Conservation (phyloP, 2,797 vertebrate species). For the Benthosema pterotum region DNA sequence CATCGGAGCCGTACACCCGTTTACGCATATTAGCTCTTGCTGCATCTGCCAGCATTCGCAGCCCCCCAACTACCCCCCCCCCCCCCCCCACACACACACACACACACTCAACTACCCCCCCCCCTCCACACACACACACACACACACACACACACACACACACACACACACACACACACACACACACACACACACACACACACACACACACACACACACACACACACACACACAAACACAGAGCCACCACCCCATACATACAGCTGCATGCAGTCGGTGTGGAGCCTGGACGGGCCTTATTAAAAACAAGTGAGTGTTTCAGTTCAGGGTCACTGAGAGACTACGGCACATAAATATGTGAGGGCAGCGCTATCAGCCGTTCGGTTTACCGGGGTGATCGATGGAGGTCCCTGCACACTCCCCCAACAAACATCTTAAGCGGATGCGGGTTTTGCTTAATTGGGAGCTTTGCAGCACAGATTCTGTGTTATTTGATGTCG, state of each 20-base stretch:
- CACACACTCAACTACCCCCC: not conserved
- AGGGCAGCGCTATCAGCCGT: slow-evolving; percentile 72
- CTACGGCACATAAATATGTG: slow-evolving; percentile 78
- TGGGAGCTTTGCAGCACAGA: slow-evolving; percentile 82
- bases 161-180: not conserved
- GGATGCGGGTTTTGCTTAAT: slow-evolving; percentile 84
- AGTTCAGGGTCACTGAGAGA: slow-evolving; percentile 75
- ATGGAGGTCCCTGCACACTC: slow-evolving; percentile 77
- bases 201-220: slow-evolving; percentile 1
- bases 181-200: too few relatives aligned
- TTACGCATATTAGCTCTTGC: slow-evolving; percentile 81
- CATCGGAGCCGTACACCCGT: slow-evolving; percentile 67
- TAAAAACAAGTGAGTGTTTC: slow-evolving; percentile 72
- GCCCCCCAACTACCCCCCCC: slow-evolving; percentile 27
- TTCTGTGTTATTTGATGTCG: slow-evolving; percentile 77
- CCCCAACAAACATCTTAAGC: slow-evolving; percentile 83
- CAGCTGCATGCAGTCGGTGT: slow-evolving; percentile 40
- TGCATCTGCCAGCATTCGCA: slow-evolving; percentile 75
- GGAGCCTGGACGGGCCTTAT: slow-evolving; percentile 73
- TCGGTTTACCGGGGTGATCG: slow-evolving; percentile 82
- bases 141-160: too few relatives aligned
- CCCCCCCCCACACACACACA: slow-evolving; percentile 9
- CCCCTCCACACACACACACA: too few relatives aligned
- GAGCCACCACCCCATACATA: slow-evolving; percentile 8
- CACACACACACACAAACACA: not conserved